Percentiles rank a stretch among this genome's conserved stretches.
Conservation (phyloP, 1,140 invertebrate species). For the Drosophila willistoni region DNA sequence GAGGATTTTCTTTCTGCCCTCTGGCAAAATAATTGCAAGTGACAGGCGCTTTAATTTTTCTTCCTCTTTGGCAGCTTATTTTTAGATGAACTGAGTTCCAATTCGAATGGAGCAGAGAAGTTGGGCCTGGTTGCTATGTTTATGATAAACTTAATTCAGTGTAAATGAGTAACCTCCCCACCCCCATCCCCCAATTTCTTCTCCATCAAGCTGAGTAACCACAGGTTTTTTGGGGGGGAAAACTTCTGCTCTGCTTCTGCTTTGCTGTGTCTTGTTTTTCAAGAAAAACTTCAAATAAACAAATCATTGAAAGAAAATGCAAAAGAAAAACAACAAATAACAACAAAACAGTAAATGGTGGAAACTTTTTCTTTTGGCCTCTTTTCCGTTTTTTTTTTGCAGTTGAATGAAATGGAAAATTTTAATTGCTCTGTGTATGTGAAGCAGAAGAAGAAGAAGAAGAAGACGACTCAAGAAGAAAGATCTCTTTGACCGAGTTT, state of each 20-base stretch:
- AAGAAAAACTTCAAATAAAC: conserved; percentile 72
- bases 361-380: conserved; percentile 53
- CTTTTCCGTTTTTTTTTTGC: conserved; percentile 24
- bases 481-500: background rate
- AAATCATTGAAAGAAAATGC: conserved; percentile 66
- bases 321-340: conserved; percentile 44
- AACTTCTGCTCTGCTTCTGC: conserved; percentile 35
- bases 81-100: conserved; percentile 35
- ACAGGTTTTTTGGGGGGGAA: conserved; percentile 20
- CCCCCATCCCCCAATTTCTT: background rate
- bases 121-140: conserved; percentile 60
- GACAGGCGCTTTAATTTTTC: conserved; percentile 80
- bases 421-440: conserved; percentile 70
- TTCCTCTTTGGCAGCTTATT: conserved; percentile 69
- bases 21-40: conserved; percentile 73
- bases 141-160: conserved; percentile 80
- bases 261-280: conserved; percentile 18
- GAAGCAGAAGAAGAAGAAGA: background rate
- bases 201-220: conserved; percentile 17
- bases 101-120: background rate
- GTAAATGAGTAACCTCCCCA: conserved; percentile 59
- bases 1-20: conserved; percentile 30
- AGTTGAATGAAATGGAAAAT: conserved; percentile 82
- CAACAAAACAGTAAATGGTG: conserved; percentile 31
- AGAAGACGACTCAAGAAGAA: background rate